Base-by-base conservation (phyloP, 2,113 vertebrate species). In the Piliocolobus tephrosceles region DNA sequence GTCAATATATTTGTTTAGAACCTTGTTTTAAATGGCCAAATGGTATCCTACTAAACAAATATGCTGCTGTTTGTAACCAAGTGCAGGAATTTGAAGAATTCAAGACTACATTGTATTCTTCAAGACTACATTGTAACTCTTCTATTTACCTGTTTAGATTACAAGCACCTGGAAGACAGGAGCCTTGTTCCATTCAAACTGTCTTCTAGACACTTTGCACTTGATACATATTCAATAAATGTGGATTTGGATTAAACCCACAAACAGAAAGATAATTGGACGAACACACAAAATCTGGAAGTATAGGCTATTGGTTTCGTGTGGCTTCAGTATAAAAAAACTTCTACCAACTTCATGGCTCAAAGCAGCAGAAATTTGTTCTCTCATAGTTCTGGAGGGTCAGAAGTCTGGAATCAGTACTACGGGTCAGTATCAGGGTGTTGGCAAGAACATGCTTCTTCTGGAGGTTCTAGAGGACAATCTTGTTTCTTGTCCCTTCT, bases 11-110 rank as follows among this genome's bases (percentile, higher is more conserved):
- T 70, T 76, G 23, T n/a, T 94, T 73, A 90, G 4, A 70, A 27
- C n/a, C 55, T 50, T 32, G 47, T 87, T 83, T 95, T 92, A 88
- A 88, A 80, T 66, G 17, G 6, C 20, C 47, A 92, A 17, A 66
- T 75, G 57, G 4, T 84, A 68, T 83, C 61, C 10, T 27, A 40
- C 23, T 58, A 22, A 25, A 27, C 1, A 87, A 58, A 68, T 52
- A 12, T 40, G 1, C 10, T 75, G 52, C 30, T 82, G 0, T 30
- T 58, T 79, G 32, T 58, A 84, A 79, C 3, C 50, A 87, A 86
- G 7, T 11, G 25, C 23, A 45, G 52, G 55, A 88, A 79, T 45
- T 79, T 78, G 18, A 52, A 14, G 32, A 8, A 68, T 43, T n/a
- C 52, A 55, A 35, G 16, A n/a, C 66, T 68, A 68, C 32, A 17